phyloP scores from a whole-genome alignment of 1,140 invertebrate genomes.

The Cydia amplana region DNA sequence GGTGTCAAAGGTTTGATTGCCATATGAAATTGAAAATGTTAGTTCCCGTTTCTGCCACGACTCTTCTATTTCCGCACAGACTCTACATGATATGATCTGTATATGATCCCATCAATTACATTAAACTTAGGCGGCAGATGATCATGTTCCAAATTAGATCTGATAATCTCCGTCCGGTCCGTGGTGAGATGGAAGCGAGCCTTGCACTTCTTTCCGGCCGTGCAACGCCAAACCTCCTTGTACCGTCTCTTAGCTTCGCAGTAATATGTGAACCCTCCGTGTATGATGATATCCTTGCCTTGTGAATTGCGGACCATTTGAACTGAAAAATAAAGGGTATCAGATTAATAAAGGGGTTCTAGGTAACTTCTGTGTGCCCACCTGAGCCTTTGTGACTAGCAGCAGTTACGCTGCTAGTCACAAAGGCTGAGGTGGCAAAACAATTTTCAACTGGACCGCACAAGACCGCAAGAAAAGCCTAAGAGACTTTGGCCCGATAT shows the following conservation, averaged over 20 bases:
- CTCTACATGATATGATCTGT: too few relatives aligned
- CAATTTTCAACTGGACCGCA: too few relatives aligned
- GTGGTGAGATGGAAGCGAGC: conserved; percentile 24
- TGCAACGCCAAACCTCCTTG: conserved; percentile 8
- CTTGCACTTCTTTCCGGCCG: conserved; percentile 32
- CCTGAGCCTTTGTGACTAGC: too few relatives aligned
- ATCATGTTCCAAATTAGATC: conserved; percentile 40
- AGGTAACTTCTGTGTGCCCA: too few relatives aligned
- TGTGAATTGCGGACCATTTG: background rate
- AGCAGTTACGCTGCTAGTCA: too few relatives aligned
- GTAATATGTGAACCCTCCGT: background rate
- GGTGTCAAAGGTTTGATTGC: too few relatives aligned
- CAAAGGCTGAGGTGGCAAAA: too few relatives aligned
- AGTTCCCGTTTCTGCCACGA: too few relatives aligned
- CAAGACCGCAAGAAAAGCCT: too few relatives aligned
- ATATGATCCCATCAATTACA: conserved; percentile 45
- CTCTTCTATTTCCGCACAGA: too few relatives aligned
- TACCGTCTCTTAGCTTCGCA: conserved; percentile 3
- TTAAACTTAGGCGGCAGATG: conserved; percentile 44
- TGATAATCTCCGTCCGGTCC: conserved; percentile 5
- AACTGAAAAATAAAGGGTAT: conserved; percentile 7
- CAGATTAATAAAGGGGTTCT: background rate
- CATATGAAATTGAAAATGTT: too few relatives aligned
- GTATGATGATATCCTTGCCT: background rate
- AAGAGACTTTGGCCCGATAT: too few relatives aligned